Evolutionary conservation across 1,140 invertebrate genomes (phyloP).

Genomic region (Leucophenga varia): DNA sequence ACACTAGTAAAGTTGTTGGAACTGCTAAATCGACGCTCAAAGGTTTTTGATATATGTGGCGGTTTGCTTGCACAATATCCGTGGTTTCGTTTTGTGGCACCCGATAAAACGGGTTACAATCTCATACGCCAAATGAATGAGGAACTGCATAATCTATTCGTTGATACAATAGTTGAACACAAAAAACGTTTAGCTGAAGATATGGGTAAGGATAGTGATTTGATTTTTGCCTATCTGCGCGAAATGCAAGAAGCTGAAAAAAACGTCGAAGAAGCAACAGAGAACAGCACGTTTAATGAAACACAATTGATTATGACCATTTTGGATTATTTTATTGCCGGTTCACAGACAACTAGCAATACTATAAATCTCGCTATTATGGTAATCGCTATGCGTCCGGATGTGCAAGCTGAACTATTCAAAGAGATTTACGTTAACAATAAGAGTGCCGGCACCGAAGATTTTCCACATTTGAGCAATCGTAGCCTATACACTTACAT

Average conservation of each 20-base stretch:
- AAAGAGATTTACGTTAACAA: conserved; percentile 62
- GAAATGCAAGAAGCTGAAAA: conserved; percentile 63
- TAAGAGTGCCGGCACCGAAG: not conserved
- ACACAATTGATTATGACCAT: conserved; percentile 70
- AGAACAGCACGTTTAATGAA: conserved; percentile 63
- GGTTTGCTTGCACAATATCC: conserved; percentile 69
- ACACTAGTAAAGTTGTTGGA: conserved; percentile 64
- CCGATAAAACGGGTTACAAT: conserved; percentile 68
- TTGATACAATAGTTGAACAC: conserved; percentile 66
- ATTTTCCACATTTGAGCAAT: conserved; percentile 39
- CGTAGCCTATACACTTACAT: conserved; percentile 63
- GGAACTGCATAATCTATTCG: conserved; percentile 62
- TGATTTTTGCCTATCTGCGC: conserved; percentile 76
- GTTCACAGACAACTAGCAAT: conserved; percentile 71
- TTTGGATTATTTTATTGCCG: conserved; percentile 72
- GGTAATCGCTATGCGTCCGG: conserved; percentile 65
- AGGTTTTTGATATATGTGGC: conserved; percentile 70
- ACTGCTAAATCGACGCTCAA: conserved; percentile 64
- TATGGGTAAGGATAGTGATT: conserved; percentile 60
- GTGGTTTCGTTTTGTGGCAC: conserved; percentile 69
- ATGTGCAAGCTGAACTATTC: conserved; percentile 68
- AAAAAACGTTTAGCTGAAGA: conserved; percentile 58
- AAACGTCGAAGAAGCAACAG: conserved; percentile 32
- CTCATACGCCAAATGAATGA: conserved; percentile 66
- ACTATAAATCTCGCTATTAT: conserved; percentile 72